Base-by-base conservation (phyloP, 2,888 invertebrate species). In the Balanococcus diminutus region DNA sequence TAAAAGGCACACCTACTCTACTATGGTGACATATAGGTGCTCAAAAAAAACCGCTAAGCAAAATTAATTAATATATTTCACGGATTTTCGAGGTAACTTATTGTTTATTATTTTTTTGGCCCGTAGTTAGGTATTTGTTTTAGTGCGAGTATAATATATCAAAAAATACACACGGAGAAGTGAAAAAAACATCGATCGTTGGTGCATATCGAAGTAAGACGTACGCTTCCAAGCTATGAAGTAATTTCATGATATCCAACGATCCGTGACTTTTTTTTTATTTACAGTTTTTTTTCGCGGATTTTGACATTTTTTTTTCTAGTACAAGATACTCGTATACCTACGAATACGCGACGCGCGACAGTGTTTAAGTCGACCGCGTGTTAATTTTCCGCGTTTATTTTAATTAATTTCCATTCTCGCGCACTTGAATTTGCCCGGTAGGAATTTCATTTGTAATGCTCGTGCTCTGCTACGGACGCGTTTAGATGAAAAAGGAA, bases 361-460 rank as follows among this genome's bases (percentile, higher is more conserved):
- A 1, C 11, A 42, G 11, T 42, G 42, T 42, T 42, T 42, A 11
- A 5, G 14, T 42, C 42, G 42, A 14, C 42, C 8, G 42, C 56
- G 56, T 67, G 67, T 67, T 67, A 67, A 67, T 67, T 67, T 67
- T 67, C 67, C 67, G 67, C 67, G 31, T 67, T 16, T 67, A 67
- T 67, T 67, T 67, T 67, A 67, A 67, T 67, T 67, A 28, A 25
- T 28, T 67, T 67, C 67, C 28, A 67, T 28, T 67, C 25, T 28
- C 28, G 67, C 67, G 67, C 67, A 28, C 67, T 67, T 67, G 67
- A 67, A 67, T 67, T 67, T 67, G 56, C 22, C 19, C 56, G 11
- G 16, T 28, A 67, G 67, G 67, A 67, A 67, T 67, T 67, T 67
- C 67, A 56, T 56, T 56, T 19, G 19, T 56, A 46, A 46, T 16